Evolutionary conservation across 2,797 vertebrate genomes (phyloP).

Genomic region (Eleutherodactylus coqui): DNA sequence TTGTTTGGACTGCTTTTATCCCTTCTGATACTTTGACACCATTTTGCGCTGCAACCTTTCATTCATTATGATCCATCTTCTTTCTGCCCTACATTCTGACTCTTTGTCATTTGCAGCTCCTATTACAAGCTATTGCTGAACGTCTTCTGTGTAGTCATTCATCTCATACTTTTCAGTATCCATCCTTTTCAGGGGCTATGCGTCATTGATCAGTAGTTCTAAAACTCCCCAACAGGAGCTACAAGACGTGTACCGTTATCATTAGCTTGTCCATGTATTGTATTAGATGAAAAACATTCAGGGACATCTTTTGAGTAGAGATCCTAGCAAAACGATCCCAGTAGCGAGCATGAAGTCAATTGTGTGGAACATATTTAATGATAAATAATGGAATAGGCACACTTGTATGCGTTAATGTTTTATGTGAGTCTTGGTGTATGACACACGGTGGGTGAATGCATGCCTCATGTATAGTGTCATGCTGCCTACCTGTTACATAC

Average conservation of each 20-base stretch:
- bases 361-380: constrained; percentile 12
- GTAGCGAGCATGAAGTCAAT: not conserved
- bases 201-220: not conserved
- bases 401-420: constrained; percentile 41
- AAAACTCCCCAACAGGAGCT: not conserved
- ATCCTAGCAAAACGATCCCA: constrained; percentile 8
- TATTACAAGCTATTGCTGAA: not conserved
- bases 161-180: not conserved
- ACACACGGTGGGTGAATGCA: constrained; percentile 32
- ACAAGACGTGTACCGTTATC: too few species aligned
- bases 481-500: constrained; percentile 48
- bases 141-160: not conserved
- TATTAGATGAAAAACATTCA: not conserved
- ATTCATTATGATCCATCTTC: not conserved
- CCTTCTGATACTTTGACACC: not conserved
- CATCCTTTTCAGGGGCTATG: not conserved
- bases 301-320: not conserved
- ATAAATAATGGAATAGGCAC: constrained; percentile 34
- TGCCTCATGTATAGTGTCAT: constrained; percentile 39
- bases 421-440: constrained; percentile 14
- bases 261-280: not conserved
- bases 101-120: not conserved
- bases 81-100: not conserved
- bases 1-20: not conserved
- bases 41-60: not conserved